Base-by-base conservation (phyloP, 1,140 invertebrate species). In the Ridgeia piscesae region DNA sequence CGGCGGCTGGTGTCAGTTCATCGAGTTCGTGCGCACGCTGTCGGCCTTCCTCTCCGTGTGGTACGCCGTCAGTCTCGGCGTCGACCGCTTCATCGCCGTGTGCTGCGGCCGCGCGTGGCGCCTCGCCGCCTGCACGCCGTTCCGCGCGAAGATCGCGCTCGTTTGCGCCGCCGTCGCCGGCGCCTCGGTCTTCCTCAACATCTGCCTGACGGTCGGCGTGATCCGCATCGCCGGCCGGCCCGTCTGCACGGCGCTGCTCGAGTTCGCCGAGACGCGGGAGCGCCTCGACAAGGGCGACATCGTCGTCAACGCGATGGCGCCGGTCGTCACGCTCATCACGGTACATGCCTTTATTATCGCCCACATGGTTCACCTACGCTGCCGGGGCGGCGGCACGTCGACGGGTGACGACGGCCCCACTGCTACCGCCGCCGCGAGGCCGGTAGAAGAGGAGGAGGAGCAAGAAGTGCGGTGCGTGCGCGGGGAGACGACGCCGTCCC, bases 1-100 rank as follows among this genome's bases (percentile, higher is more conserved):
- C 14, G 89, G 89, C 89, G 89, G 89, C 89, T 90, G 89, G 89
- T 90, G 89, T 27, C 89, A 90, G 89, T 90, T 90, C 6, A 90
- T 42, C 89, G 35, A 34, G 34, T 90, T 90, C 89, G 89, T 90
- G 17, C 34, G 34, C 17, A 14, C 14, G 34, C 34, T 90, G 34
- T 90, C 89, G 89, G 34, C 27, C 17, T 90, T 90, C 89, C 35
- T 90, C 17, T 90, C 89, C 89, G 35, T 42, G 31, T 90, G 89
- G 89, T 42, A 35, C 17, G 89, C 6, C 89, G 89, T 90, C 17
- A 27, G 4, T n/a, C 89, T 90, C 35, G 89, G 34, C 89, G 6
- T 90, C 34, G 89, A 90, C 89, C 2, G 89, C 17, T 33, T 35
- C 89, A 33, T 90, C 89, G 34, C 35, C 34, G 89, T 42, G 34